These are phyloP conservation scores for Falco rusticolus DNA, from an alignment of 2,797 vertebrate species.

Conservation along the genomic window DNA sequence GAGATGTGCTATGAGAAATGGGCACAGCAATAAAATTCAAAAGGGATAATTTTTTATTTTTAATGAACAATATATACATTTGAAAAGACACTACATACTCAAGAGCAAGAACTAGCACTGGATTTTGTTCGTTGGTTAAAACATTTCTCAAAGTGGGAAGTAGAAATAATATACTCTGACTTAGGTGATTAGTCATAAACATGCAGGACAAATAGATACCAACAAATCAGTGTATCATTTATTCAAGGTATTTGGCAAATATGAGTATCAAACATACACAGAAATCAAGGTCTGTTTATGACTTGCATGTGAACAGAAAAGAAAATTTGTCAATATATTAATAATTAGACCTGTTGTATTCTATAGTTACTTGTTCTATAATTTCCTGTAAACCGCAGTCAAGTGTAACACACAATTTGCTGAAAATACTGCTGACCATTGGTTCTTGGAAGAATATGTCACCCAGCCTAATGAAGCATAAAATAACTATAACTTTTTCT, in stretches of 20 bases:
- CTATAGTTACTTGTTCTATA: background rate
- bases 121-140: background rate
- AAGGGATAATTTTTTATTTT: background rate
- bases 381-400: background rate
- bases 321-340: background rate
- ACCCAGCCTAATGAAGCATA: background rate
- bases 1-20: background rate
- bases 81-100: background rate
- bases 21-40: background rate
- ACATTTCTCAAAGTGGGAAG: background rate
- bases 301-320: background rate
- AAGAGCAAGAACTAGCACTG: background rate
- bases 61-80: background rate
- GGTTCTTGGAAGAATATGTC: conserved; percentile 4
- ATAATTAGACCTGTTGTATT: background rate
- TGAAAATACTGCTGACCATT: conserved; percentile 16
- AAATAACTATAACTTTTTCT: conserved; percentile 32
- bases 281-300: background rate
- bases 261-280: background rate
- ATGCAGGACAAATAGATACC: background rate
- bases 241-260: background rate
- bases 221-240: background rate
- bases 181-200: background rate
- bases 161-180: background rate
- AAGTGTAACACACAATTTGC: background rate